Base-by-base conservation (phyloP, 2,888 invertebrate genomes). In the Girardia tigrina region DNA sequence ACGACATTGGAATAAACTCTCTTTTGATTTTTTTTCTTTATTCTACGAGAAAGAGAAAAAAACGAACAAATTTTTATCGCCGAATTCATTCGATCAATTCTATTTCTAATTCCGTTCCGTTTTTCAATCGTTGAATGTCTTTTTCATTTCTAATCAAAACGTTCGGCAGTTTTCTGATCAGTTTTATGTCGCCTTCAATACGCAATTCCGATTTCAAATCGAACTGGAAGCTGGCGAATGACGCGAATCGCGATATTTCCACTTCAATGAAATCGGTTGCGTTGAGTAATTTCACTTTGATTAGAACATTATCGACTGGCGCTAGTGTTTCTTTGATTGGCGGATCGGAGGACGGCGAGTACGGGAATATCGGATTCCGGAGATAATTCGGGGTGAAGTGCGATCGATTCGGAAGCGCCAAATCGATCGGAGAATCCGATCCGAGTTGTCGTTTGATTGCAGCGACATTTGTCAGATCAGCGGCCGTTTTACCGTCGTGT, bases 91-190 rank as follows among this genome's bases (percentile, higher is more conserved):
- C 36, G 23, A 56, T 2, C 4, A 56, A 23, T 56, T 56, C 56
- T 6, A 56, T 56, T 56, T 56, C 56, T n/a, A 56, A n/a, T 56
- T 56, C 56, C n/a, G n/a, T 56, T 16, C 56, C 56, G n/a, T 56
- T 23, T 56, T 56, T 56, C n/a, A 56, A 56, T 56, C 56, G n/a
- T 56, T 56, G 56, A 20, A 56, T 20, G 23, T 56, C 56, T 23
- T 56, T 56, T n/a, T 56, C 56, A 56, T 56, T 56, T n/a, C 56
- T n/a, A 56, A 56, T 56, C n/a, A 56, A 23, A 56, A 56, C n/a
- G 23, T 56, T 56, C 23, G 56, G 56, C n/a, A 56, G n/a, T 56
- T 56, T 56, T 56, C 56, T 56, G 4, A 56, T 56, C 23, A 56
- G 4, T 56, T 56, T 56, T 6, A 56, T 56, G 23, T 56, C 23